These are phyloP conservation scores for Paraplagusia blochii DNA, from an alignment of 2,113 vertebrate genomes.

Conservation along the genomic window DNA sequence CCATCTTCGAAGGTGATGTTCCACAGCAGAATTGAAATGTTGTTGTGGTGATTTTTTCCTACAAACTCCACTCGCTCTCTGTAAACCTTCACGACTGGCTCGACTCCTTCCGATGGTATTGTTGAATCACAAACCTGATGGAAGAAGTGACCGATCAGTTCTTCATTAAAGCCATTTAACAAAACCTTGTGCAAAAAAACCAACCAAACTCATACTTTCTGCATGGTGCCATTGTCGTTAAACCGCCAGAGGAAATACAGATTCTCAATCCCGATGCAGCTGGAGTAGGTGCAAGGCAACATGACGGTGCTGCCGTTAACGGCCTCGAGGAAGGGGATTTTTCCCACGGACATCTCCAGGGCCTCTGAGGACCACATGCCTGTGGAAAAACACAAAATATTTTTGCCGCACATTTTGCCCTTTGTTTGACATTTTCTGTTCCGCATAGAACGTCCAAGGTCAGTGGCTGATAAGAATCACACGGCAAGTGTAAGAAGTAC, in stretches of 20 bases:
- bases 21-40: conserved; percentile 85
- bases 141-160: conserved; percentile 24
- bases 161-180: not conserved
- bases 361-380: conserved; percentile 66
- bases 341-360: conserved; percentile 88
- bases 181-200: not conserved
- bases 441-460: conserved; percentile 47
- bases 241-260: conserved; percentile 86
- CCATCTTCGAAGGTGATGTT: conserved; percentile 87
- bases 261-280: conserved; percentile 87
- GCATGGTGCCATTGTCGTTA: conserved; percentile 71
- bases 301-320: conserved; percentile 86
- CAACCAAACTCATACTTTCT: conserved; percentile 37
- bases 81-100: conserved; percentile 46
- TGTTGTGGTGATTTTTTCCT: conserved; percentile 76
- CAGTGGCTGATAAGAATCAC: conserved; percentile 31
- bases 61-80: conserved; percentile 78
- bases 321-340: conserved; percentile 80
- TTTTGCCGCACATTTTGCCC: conserved; percentile 2
- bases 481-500: conserved; percentile 10
- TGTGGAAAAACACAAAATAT: conserved; percentile 30
- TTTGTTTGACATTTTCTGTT: not conserved
- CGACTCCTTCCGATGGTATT: conserved; percentile 61
- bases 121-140: conserved; percentile 75
- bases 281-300: conserved; percentile 84